These are phyloP conservation scores for Drosophila trichaetosa DNA, from an alignment of 2,888 invertebrate species.

Conservation along the genomic window DNA sequence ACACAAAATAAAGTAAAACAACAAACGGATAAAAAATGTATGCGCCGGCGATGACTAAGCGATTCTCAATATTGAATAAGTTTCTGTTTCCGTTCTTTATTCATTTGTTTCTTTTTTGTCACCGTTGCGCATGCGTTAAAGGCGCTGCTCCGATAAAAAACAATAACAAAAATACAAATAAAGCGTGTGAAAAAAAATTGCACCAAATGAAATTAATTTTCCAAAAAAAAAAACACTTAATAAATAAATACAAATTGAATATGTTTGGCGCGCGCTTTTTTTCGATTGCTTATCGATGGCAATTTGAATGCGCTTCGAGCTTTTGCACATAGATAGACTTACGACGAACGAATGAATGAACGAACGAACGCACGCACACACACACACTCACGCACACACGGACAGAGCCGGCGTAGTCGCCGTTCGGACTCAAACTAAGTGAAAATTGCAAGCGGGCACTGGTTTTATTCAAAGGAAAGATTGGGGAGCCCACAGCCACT, in stretches of 20 bases:
- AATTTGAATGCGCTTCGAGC: constrained; percentile 18
- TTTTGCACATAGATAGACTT: constrained; percentile 16
- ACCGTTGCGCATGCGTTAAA: constrained; percentile 42
- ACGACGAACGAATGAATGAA: constrained; percentile 4
- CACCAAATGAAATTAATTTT: constrained; percentile 8
- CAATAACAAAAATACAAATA: constrained; percentile 1
- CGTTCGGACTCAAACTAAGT: constrained; percentile 83
- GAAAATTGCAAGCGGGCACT: constrained; percentile 80
- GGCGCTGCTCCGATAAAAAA: constrained; percentile 20
- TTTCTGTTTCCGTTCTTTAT: constrained; percentile 30
- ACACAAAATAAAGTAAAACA: constrained; percentile 1
- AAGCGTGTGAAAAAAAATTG: constrained; percentile 2
- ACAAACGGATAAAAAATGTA: constrained; percentile 19
- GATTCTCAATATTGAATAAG: constrained; percentile 28
- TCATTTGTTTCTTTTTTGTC: constrained; percentile 6
- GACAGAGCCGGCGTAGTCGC: constrained; percentile 65
- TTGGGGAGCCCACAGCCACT: constrained; percentile 59
- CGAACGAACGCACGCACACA: constrained; percentile 9
- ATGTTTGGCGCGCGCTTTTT: constrained; percentile 50
- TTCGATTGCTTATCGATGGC: constrained; percentile 32
- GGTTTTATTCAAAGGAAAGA: constrained; percentile 80
- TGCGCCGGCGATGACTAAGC: constrained; percentile 37
- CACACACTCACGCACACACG: constrained; percentile 40
- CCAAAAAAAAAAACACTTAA: background rate
- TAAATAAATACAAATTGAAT: constrained; percentile 10